phyloP scores from a whole-genome alignment of 2,113 vertebrate genomes.

The Neomonachus schauinslandi region DNA sequence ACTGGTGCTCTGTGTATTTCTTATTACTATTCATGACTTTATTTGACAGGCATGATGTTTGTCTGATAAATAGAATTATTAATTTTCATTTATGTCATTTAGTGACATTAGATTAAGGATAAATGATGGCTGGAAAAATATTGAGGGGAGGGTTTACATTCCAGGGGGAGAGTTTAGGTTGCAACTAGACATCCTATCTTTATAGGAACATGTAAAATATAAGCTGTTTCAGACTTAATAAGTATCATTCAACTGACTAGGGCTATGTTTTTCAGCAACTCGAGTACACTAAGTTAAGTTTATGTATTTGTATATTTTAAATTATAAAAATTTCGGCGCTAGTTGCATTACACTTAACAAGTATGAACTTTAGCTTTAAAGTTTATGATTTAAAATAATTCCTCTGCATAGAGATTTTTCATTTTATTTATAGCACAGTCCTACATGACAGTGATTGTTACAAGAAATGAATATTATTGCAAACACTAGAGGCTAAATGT shows the following conservation, averaged over 20 bases:
- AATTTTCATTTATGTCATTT: slow-evolving; percentile 33
- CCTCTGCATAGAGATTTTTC: background rate
- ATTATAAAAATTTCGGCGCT: background rate
- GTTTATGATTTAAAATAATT: slow-evolving; percentile 40
- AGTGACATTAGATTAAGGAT: background rate
- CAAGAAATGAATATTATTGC: background rate
- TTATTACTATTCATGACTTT: background rate
- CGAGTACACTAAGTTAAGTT: slow-evolving; percentile 34
- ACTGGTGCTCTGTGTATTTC: background rate
- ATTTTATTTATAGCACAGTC: background rate
- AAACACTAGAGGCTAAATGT: background rate
- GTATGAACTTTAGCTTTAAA: slow-evolving; percentile 45
- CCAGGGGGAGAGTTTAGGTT: background rate
- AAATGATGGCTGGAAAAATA: background rate
- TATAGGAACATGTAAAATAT: background rate
- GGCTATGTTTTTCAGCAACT: slow-evolving; percentile 39
- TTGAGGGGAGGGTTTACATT: background rate
- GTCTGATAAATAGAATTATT: slow-evolving; percentile 1
- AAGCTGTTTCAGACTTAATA: background rate
- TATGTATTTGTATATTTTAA: slow-evolving; percentile 45
- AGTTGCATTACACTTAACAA: slow-evolving; percentile 22
- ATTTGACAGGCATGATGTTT: background rate
- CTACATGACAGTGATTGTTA: background rate
- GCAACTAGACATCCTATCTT: background rate
- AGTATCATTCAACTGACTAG: background rate